phyloP scores from a whole-genome alignment of 2,888 invertebrate genomes.

The Amorpha juglandis region DNA sequence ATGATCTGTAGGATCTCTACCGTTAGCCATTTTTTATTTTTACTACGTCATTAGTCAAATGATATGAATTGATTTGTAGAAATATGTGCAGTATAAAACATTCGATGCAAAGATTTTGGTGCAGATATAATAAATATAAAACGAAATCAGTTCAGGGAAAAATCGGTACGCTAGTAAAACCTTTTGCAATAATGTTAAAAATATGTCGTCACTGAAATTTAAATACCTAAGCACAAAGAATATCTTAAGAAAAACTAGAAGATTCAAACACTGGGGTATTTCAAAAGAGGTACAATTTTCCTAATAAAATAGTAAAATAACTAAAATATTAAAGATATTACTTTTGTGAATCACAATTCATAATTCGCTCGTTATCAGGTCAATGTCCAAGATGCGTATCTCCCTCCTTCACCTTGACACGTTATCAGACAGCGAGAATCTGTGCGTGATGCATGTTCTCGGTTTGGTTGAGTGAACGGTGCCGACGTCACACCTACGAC shows the following conservation, averaged over 20 bases:
- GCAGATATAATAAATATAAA: no score
- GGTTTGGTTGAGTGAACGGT: constrained; percentile 41
- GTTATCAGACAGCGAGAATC: neutral
- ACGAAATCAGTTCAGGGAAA: no score
- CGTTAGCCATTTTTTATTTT: constrained; percentile 37
- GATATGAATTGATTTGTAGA: neutral
- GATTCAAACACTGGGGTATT: no score
- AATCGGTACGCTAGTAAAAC: no score
- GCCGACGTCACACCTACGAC: constrained; percentile 70
- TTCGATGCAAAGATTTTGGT: neutral
- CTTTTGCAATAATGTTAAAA: no score
- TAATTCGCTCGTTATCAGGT: neutral
- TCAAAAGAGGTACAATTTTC: neutral
- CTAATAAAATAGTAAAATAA: neutral
- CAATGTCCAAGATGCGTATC: constrained; percentile 10
- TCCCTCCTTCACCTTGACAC: neutral
- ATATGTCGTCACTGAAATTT: no score
- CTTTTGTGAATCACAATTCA: neutral
- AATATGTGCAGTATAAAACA: neutral
- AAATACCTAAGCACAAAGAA: no score
- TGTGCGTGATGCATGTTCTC: neutral
- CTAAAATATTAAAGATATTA: neutral
- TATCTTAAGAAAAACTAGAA: no score
- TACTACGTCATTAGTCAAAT: constrained; percentile 26
- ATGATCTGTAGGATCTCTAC: constrained; percentile 7